Evolutionary conservation across 2,113 vertebrate species (phyloP), one percentile per base, ranked within the genome.

Genomic region (Bombycilla garrulus): DNA sequence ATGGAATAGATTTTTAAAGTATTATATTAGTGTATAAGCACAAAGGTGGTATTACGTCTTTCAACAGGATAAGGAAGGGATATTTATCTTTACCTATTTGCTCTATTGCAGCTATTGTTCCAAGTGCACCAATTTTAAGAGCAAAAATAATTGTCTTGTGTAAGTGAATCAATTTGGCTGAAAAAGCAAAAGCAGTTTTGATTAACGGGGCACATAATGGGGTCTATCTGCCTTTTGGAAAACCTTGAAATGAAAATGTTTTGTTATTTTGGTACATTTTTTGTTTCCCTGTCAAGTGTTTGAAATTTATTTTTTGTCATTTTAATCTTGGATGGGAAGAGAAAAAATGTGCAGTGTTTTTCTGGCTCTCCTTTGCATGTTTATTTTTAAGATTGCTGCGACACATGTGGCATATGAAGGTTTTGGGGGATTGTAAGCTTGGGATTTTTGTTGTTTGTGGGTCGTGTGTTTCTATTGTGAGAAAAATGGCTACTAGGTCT

Each of bases 341-440:
- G 10, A 19, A 1, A 40, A 35, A 72, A 72, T 2, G 2, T 17
- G 16, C 7, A 3, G 3, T 24, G 28, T 51, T 90, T 60, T 33
- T 71, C 31, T 89, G 50, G 6, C 15, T 81, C 77, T 31, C 23
- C 23, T 79, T 86, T 64, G 20, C 2, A 6, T 16, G 20, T 11
- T 61, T 86, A 13, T 38, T 42, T 69, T 53, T 62, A 54, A 74
- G 28, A 26, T 24, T 71, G 15, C 33, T 56, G 56, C 11, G 1
- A 12, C 62, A 17, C 2, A 0, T 10, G 3, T 38, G 40, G 9
- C 8, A 11, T 38, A 20, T 1, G 0, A n/a, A 56, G 48, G 19
- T 38, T 58, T 2, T 3, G 3, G 17, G 9, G 4, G 25, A 26
- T 54, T 42, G 2, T 38, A 33, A 33, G 2, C 7, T 15, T 54